A percentile compares a stretch with the other conserved stretches of the same genome.
These are phyloP conservation scores for Acholoe squamosa DNA, from an alignment of 2,888 invertebrate species.

Conservation along the genomic window DNA sequence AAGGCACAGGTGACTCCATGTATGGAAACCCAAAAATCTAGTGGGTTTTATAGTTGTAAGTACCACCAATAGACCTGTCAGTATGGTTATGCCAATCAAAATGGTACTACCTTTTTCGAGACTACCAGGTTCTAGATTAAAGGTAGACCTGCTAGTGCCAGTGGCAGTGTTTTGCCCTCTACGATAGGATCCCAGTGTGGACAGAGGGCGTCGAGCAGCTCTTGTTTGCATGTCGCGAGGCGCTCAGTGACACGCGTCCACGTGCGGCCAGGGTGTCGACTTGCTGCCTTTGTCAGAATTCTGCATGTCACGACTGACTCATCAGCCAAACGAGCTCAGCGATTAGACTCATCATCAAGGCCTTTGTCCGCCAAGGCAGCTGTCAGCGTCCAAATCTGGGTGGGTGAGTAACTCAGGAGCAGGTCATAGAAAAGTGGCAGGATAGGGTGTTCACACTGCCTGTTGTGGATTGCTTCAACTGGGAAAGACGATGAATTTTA, in stretches of 20 bases:
- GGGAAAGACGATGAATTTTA: no score
- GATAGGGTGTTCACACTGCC: no score
- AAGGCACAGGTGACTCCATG: no score
- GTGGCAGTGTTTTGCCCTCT: no score
- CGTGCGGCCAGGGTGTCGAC: background rate
- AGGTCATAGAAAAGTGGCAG: background rate
- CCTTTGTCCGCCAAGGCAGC: background rate
- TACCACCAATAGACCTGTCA: no score
- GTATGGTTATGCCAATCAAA: no score
- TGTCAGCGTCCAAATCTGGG: background rate
- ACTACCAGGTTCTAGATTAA: no score
- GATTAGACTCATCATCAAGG: background rate
- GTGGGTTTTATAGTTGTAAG: no score
- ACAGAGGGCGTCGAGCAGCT: background rate
- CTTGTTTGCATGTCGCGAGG: background rate
- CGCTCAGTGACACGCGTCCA: background rate
- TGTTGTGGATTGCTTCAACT: no score
- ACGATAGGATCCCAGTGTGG: background rate
- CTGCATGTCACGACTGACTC: slow-evolving; percentile 15
- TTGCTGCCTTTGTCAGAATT: background rate
- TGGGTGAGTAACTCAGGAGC: background rate
- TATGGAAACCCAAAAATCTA: no score
- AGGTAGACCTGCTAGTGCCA: no score
- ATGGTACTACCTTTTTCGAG: no score
- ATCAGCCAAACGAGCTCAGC: background rate